phyloP scores from a whole-genome alignment of 2,797 vertebrate genomes.

The Fundulus diaphanus region DNA sequence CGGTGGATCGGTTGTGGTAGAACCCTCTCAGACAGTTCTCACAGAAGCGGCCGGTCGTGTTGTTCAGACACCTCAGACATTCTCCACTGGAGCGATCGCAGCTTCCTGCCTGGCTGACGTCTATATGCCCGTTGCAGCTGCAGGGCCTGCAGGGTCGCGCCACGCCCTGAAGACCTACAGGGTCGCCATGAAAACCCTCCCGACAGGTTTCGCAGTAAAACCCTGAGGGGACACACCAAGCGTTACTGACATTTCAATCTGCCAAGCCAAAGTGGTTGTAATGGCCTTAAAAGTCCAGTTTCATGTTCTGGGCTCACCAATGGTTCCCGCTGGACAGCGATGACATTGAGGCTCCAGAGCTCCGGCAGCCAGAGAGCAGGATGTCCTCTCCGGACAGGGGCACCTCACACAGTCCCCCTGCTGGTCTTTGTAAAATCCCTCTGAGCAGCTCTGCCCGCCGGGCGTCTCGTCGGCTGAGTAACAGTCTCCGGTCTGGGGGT shows the following conservation, averaged over 20 bases:
- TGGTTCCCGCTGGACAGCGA: slow-evolving; percentile 83
- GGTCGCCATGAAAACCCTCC: slow-evolving; percentile 88
- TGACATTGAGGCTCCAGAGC: slow-evolving; percentile 79
- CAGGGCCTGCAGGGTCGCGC: slow-evolving; percentile 82
- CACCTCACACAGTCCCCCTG: slow-evolving; percentile 79
- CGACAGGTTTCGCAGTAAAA: slow-evolving; percentile 86
- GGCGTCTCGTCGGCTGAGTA: slow-evolving; percentile 88
- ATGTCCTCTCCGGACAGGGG: slow-evolving; percentile 80
- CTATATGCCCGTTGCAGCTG: slow-evolving; percentile 83
- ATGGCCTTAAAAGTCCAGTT: background rate
- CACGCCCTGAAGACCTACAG: slow-evolving; percentile 69
- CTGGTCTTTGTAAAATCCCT: slow-evolving; percentile 85
- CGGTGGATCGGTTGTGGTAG: slow-evolving; percentile 64
- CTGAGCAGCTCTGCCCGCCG: slow-evolving; percentile 74
- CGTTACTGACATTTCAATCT: background rate
- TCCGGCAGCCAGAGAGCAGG: slow-evolving; percentile 79
- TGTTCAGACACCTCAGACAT: slow-evolving; percentile 83
- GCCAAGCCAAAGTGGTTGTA: background rate
- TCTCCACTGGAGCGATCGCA: slow-evolving; percentile 84
- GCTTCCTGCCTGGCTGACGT: slow-evolving; percentile 77
- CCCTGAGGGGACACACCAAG: slow-evolving; percentile 71
- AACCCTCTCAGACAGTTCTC: slow-evolving; percentile 82
- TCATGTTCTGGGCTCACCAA: slow-evolving; percentile 76
- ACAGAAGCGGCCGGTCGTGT: slow-evolving; percentile 80
- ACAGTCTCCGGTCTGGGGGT: slow-evolving; percentile 91